Evolutionary conservation across 1,140 invertebrate species (phyloP), one percentile per base, ranked within the genome.

Genomic region (Zaprionus camerounensis): DNA sequence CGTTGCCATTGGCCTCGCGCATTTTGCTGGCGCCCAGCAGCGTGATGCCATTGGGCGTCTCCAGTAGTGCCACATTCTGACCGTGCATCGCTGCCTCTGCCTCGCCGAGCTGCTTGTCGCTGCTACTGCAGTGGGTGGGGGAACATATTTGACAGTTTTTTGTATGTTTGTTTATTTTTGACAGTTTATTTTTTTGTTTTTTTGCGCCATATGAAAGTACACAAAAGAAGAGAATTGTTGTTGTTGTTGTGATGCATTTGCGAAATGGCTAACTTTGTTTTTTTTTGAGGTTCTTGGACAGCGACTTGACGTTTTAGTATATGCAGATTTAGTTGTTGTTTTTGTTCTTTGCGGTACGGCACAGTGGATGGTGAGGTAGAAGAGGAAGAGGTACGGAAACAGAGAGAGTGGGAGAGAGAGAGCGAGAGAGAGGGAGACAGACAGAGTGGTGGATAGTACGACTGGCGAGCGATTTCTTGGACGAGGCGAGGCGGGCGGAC

Each of bases 21-120:
- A 76, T 1, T 36, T 90, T 80, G 58, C 71, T 86, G 68, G 86
- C 74, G 51, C 90, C 90, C 38, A 91, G 67, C 9, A 92, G 66
- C 20, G 91, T 92, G 13, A 92, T 92, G 38, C 91, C 91, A 68
- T 91, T 92, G 36, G 91, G 86, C n/a, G 83, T 92, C 70, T 92
- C 91, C 12, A 92, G 76, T 12, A 92, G 68, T 1, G 91, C 91
- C 63, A 92, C 91, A 58, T 88, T 88, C 53, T 92, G 91, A 34
- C 91, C 91, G 41, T 88, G 87, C 1, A 65, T 70, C n/a, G 61
- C 57, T 22, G 46, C 73, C 44, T 64, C 53, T 20, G 75, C 84
- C 75, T 72, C 34, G 7, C 86, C 81, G 31, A 85, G 71, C 62
- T 91, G 86, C 67, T 86, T 91, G 55, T 91, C 87, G 58, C 65